These are phyloP conservation scores for Camelus bactrianus DNA, from an alignment of 2,113 vertebrate species.

Conservation along the genomic window DNA sequence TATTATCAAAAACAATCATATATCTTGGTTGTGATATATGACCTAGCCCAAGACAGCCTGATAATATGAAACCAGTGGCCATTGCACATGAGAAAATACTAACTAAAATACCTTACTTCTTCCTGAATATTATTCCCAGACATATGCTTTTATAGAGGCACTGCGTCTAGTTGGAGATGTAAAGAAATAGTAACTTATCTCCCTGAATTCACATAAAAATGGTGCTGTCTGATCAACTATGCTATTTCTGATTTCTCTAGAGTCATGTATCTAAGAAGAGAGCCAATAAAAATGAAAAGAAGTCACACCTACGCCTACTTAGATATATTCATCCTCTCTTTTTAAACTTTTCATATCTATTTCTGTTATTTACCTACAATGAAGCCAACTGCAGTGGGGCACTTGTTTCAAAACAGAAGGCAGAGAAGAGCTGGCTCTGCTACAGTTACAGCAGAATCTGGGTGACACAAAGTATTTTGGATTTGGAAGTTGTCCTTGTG, in stretches of 20 bases:
- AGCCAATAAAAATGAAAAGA: constrained; percentile 42
- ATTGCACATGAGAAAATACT: not conserved
- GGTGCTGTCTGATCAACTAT: not conserved
- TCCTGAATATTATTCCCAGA: constrained; percentile 13
- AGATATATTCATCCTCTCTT: constrained; percentile 16
- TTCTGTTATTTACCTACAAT: constrained; percentile 43
- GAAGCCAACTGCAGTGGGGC: not conserved
- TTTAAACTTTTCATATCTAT: constrained; percentile 32
- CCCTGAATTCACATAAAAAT: not conserved
- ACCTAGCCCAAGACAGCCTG: not conserved
- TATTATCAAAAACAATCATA: not conserved
- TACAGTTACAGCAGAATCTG: not conserved
- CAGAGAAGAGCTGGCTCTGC: not conserved
- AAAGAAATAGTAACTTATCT: not conserved
- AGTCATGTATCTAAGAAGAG: constrained; percentile 28
- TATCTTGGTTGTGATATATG: not conserved
- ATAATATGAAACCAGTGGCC: not conserved
- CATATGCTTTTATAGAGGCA: not conserved
- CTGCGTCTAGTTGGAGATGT: not conserved
- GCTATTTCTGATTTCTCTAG: constrained; percentile 45
- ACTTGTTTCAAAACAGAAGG: constrained; percentile 36
- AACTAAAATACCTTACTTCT: not conserved
- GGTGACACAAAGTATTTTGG: not conserved
- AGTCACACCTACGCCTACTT: constrained; percentile 28
- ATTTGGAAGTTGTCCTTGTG: not conserved